A percentile compares a stretch with the other conserved stretches of the same genome.
Evolutionary conservation across 2,888 invertebrate species (phyloP).

Genomic region (Tholera decimalis): DNA sequence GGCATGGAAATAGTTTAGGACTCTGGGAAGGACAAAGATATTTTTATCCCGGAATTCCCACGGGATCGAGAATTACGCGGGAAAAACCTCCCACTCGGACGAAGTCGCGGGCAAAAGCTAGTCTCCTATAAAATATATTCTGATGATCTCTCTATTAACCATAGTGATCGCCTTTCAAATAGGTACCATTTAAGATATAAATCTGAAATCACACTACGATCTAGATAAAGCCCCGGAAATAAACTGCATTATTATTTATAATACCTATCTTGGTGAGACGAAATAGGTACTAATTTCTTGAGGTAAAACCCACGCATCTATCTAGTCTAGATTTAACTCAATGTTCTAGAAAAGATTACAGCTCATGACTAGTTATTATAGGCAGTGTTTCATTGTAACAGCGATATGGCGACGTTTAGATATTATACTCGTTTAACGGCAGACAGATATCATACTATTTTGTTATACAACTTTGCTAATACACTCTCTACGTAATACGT

Average conservation of each 20-base stretch:
- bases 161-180: not conserved
- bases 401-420: constrained; percentile 43
- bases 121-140: too few relatives aligned
- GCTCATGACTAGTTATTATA: constrained; percentile 40
- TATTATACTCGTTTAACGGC: constrained; percentile 44
- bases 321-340: constrained; percentile 31
- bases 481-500: constrained; percentile 54
- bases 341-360: constrained; percentile 39
- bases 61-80: too few relatives aligned
- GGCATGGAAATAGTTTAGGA: too few relatives aligned
- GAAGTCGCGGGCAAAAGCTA: too few relatives aligned
- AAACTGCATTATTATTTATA: constrained; percentile 12
- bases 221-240: constrained; percentile 13
- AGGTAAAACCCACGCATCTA: constrained; percentile 24
- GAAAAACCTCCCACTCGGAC: too few relatives aligned
- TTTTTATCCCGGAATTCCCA: too few relatives aligned
- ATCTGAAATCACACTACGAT: not conserved
- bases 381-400: constrained; percentile 49
- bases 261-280: constrained; percentile 27
- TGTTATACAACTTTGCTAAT: constrained; percentile 62
- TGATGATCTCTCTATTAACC: too few relatives aligned
- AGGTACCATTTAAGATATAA: not conserved
- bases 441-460: constrained; percentile 49
- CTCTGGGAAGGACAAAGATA: too few relatives aligned
- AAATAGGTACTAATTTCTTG: constrained; percentile 35